phyloP scores from a whole-genome alignment of 1,140 invertebrate genomes.

The Drosophila mayri region DNA sequence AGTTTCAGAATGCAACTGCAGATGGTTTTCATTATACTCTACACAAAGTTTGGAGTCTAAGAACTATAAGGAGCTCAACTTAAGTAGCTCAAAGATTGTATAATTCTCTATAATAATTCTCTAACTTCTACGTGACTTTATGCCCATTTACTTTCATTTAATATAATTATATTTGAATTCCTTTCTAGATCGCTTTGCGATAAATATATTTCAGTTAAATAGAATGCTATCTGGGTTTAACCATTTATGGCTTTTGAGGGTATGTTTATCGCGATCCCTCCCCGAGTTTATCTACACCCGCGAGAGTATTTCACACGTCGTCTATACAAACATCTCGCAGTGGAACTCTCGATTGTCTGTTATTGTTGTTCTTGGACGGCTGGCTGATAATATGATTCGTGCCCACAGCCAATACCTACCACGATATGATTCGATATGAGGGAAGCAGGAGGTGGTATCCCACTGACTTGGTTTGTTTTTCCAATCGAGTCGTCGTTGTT shows the following conservation, averaged over 20 bases:
- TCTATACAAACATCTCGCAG: slow-evolving; percentile 23
- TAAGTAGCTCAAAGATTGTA: not conserved
- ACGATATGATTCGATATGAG: slow-evolving; percentile 39
- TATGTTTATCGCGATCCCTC: not conserved
- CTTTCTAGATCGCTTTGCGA: not conserved
- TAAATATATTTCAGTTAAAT: slow-evolving; percentile 4
- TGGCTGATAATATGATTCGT: slow-evolving; percentile 75
- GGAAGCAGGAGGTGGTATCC: slow-evolving; percentile 1
- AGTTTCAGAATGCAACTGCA: slow-evolving; percentile 14
- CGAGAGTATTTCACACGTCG: slow-evolving; percentile 47
- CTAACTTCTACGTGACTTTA: not conserved
- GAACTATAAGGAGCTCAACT: not conserved
- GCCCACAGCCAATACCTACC: slow-evolving; percentile 43
- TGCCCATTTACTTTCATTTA: not conserved
- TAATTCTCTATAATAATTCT: not conserved
- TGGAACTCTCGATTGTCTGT: slow-evolving; percentile 46
- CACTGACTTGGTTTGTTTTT: slow-evolving; percentile 57
- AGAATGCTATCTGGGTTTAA: not conserved
- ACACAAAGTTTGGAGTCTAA: not conserved
- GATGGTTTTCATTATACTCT: slow-evolving; percentile 14
- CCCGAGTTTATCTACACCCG: slow-evolving; percentile 8
- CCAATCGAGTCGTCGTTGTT: slow-evolving; percentile 44
- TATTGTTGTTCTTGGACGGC: slow-evolving; percentile 46
- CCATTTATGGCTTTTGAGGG: slow-evolving; percentile 18
- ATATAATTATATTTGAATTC: not conserved